Evolutionary conservation across 2,888 invertebrate genomes (phyloP).

Genomic region (Allophyes oxyacanthae): DNA sequence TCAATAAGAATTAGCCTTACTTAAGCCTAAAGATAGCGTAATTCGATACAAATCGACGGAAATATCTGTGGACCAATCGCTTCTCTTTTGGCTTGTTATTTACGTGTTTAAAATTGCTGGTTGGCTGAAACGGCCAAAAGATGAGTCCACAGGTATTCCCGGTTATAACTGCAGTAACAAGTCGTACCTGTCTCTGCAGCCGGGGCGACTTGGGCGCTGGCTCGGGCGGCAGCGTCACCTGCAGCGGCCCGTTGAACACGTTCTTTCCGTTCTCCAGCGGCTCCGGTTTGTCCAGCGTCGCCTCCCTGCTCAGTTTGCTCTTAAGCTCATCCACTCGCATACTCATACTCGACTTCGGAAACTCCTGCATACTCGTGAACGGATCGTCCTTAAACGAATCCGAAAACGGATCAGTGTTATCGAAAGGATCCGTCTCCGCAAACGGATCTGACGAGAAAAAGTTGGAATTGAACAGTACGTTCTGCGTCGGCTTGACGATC

Average conservation of each 20-base stretch:
- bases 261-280: constrained; percentile 68
- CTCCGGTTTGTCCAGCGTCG: constrained; percentile 58
- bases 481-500: constrained; percentile 74
- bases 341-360: constrained; percentile 72
- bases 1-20: not conserved
- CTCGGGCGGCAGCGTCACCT: constrained; percentile 92
- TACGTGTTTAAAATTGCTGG: no score
- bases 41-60: not conserved
- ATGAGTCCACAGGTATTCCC: not conserved
- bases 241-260: constrained; percentile 91
- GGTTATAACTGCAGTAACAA: not conserved
- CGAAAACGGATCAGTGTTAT: constrained; percentile 91
- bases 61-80: not conserved
- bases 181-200: constrained; percentile 78
- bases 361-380: constrained; percentile 86
- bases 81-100: no score
- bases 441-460: constrained; percentile 90
- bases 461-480: constrained; percentile 67
- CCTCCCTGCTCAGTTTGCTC: constrained; percentile 66
- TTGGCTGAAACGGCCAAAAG: no score
- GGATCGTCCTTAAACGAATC: constrained; percentile 90
- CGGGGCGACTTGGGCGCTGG: constrained; percentile 82
- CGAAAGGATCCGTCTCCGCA: constrained; percentile 93
- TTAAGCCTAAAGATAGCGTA: not conserved
- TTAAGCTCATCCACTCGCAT: constrained; percentile 71